These are phyloP conservation scores for Hesperophylax magnus DNA, from an alignment of 1,140 invertebrate genomes.

Conservation along the genomic window DNA sequence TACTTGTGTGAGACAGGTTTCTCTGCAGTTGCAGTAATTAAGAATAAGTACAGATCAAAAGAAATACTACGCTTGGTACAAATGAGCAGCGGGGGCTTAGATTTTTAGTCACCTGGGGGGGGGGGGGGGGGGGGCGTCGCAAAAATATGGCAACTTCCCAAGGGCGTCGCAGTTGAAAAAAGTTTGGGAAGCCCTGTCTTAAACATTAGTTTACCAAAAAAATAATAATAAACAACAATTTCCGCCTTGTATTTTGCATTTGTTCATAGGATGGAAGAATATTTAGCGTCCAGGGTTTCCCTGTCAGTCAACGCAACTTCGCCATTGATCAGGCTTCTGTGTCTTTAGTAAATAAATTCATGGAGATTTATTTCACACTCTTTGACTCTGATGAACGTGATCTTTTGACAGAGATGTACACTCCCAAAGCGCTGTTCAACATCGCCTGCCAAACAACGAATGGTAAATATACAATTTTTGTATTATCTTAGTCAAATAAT, in stretches of 20 bases:
- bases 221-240: too few relatives aligned
- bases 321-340: conserved; percentile 51
- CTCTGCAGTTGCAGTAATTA: too few relatives aligned
- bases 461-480: conserved; percentile 17
- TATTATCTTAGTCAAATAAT: not conserved
- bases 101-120: too few relatives aligned
- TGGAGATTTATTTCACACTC: conserved; percentile 63
- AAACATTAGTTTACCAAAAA: too few relatives aligned
- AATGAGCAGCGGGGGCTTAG: too few relatives aligned
- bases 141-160: too few relatives aligned
- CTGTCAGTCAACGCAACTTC: conserved; percentile 39
- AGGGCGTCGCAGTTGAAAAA: too few relatives aligned
- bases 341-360: conserved; percentile 61
- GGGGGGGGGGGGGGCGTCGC: too few relatives aligned
- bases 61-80: too few relatives aligned
- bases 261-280: conserved; percentile 40
- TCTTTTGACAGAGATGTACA: conserved; percentile 60
- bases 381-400: conserved; percentile 61
- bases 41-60: too few relatives aligned
- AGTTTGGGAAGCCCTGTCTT: too few relatives aligned
- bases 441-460: conserved; percentile 53
- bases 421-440: conserved; percentile 60
- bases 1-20: too few relatives aligned
- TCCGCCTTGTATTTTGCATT: not conserved
- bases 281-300: conserved; percentile 14